These are phyloP conservation scores for Poeciliopsis paucimaculata DNA, from an alignment of 2,797 vertebrate species.

Conservation along the genomic window DNA sequence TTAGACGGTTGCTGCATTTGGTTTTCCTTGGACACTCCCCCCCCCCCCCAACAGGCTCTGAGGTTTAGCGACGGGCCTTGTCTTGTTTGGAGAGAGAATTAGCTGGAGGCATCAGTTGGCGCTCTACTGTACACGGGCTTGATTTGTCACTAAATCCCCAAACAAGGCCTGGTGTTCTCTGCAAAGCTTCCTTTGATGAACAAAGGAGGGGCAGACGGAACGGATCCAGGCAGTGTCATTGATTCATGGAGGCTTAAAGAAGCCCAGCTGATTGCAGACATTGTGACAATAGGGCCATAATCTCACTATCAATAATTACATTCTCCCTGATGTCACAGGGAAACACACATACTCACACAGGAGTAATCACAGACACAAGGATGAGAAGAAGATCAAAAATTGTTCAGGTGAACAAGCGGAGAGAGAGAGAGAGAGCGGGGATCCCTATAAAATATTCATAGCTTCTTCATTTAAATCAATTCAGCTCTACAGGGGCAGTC, in stretches of 20 bases:
- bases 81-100: conserved; percentile 71
- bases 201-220: conserved; percentile 62
- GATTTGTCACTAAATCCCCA: conserved; percentile 70
- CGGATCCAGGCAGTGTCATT: conserved; percentile 67
- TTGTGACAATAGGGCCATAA: conserved; percentile 68
- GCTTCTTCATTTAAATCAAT: conserved; percentile 84
- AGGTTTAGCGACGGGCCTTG: conserved; percentile 38
- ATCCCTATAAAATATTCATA: conserved; percentile 82
- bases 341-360: conserved; percentile 18
- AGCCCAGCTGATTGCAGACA: conserved; percentile 68
- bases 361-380: conserved; percentile 18
- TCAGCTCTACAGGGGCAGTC: conserved; percentile 70
- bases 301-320: conserved; percentile 79
- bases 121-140: conserved; percentile 54
- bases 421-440: conserved; percentile 21
- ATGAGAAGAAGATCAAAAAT: conserved; percentile 59
- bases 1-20: conserved; percentile 26
- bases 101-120: conserved; percentile 60
- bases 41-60: conserved; percentile 13
- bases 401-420: conserved; percentile 64
- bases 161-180: conserved; percentile 67
- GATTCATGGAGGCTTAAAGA: conserved; percentile 72
- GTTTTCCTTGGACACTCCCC: conserved; percentile 8
- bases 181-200: conserved; percentile 77
- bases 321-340: conserved; percentile 40